A percentile compares a stretch with the other conserved stretches of the same genome.
Conservation (phyloP, 2,113 vertebrate genomes). For the Xiphophorus couchianus region DNA sequence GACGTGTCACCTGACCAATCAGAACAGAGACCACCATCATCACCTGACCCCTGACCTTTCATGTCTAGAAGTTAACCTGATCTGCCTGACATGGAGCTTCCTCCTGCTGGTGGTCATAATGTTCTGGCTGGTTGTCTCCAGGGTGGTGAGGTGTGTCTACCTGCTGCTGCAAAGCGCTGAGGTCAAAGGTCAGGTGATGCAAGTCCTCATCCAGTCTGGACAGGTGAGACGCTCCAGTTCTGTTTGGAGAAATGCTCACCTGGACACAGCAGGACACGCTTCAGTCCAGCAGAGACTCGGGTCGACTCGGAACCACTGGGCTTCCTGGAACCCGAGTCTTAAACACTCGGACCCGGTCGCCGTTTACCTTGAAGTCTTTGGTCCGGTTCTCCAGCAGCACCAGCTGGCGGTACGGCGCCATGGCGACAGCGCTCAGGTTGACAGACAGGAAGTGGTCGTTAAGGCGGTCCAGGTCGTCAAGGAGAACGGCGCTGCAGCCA, state of each 20-base stretch:
- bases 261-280: slow-evolving; percentile 7
- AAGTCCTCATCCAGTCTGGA: slow-evolving; percentile 33
- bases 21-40: slow-evolving; percentile 26
- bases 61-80: no score
- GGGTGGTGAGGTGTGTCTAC: slow-evolving; percentile 6
- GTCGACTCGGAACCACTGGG: no score
- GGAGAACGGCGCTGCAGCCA: slow-evolving; percentile 83
- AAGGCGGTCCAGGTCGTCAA: slow-evolving; percentile 82
- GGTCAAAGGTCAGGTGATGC: slow-evolving; percentile 36
- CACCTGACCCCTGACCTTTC: no score
- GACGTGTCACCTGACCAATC: slow-evolving; percentile 72
- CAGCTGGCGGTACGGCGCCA: slow-evolving; percentile 79
- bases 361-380: slow-evolving; percentile 79
- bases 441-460: slow-evolving; percentile 71
- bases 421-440: slow-evolving; percentile 79
- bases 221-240: background rate
- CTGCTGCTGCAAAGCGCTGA: slow-evolving; percentile 41
- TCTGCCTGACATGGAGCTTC: no score
- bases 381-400: slow-evolving; percentile 84
- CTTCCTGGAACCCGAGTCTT: no score
- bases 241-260: slow-evolving; percentile 6
- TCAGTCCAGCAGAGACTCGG: background rate
- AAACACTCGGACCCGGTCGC: no score
- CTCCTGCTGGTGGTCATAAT: background rate
- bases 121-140: background rate